phyloP scores from a whole-genome alignment of 2,113 vertebrate species.

The Hylia prasina region DNA sequence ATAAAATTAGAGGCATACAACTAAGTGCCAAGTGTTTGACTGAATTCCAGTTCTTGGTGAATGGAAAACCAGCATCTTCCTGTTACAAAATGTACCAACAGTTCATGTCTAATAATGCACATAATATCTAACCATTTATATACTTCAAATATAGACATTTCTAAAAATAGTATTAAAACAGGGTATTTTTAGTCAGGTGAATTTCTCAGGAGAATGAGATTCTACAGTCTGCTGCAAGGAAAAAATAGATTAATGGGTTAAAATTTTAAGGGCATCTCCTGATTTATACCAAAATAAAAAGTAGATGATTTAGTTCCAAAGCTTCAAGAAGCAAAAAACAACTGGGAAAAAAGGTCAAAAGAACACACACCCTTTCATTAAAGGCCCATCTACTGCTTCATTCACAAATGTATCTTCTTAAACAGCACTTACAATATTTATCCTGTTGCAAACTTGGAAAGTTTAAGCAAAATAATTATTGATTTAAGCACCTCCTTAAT shows the following conservation, averaged over 20 bases:
- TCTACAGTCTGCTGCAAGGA: background rate
- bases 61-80: slow-evolving; percentile 78
- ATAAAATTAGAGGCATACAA: slow-evolving; percentile 59
- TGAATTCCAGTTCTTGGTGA: slow-evolving; percentile 72
- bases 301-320: background rate
- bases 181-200: slow-evolving; percentile 73
- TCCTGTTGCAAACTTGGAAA: background rate
- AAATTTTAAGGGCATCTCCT: background rate
- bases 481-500: background rate
- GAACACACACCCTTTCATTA: background rate
- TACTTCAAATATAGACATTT: slow-evolving; percentile 52
- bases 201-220: slow-evolving; percentile 44
- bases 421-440: background rate
- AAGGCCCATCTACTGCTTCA: background rate
- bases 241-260: background rate
- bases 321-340: background rate
- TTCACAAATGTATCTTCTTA: background rate
- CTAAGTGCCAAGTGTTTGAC: slow-evolving; percentile 71
- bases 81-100: slow-evolving; percentile 79
- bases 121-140: slow-evolving; percentile 54
- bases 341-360: background rate
- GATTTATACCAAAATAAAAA: background rate
- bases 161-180: slow-evolving; percentile 62
- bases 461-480: background rate
- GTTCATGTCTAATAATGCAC: slow-evolving; percentile 70